Conservation (phyloP, 35 echinoderm and acorn worm genomes). For the Ophioderma brevispina region DNA sequence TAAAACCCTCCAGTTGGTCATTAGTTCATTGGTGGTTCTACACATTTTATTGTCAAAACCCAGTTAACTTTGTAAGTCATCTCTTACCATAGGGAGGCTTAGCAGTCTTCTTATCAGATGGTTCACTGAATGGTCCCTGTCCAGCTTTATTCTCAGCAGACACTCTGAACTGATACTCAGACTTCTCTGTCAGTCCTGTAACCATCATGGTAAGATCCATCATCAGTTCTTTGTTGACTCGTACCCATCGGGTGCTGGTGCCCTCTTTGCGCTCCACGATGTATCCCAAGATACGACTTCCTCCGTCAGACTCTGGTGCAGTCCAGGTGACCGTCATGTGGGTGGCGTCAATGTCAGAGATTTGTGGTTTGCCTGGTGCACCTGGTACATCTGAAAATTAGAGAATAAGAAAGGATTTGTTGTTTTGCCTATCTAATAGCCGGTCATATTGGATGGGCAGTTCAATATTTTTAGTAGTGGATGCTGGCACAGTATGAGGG, state of each 20-base stretch:
- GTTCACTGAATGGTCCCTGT: slow-evolving; percentile 45
- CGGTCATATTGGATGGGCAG: too few relatives aligned
- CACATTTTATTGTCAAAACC: too few relatives aligned
- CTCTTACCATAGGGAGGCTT: slow-evolving; percentile 59
- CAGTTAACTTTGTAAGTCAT: not conserved
- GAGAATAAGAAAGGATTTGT: slow-evolving; percentile 51
- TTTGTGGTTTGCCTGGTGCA: slow-evolving; percentile 56
- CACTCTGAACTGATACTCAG: slow-evolving; percentile 73
- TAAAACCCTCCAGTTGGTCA: too few relatives aligned
- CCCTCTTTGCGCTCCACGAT: slow-evolving; percentile 86
- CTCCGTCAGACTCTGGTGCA: slow-evolving; percentile 82
- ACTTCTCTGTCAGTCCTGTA: slow-evolving; percentile 53
- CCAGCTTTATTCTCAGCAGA: slow-evolving; percentile 67
- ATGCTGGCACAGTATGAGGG: too few relatives aligned
- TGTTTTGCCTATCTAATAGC: too few relatives aligned
- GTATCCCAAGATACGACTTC: slow-evolving; percentile 76
- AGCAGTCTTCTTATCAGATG: slow-evolving; percentile 31
- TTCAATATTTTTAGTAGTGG: too few relatives aligned
- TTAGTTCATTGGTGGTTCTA: too few relatives aligned
- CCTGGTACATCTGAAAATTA: slow-evolving; percentile 69
- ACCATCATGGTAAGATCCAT: slow-evolving; percentile 65
- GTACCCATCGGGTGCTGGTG: slow-evolving; percentile 73
- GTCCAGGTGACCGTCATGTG: slow-evolving; percentile 82
- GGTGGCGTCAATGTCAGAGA: slow-evolving; percentile 60
- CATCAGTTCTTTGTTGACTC: slow-evolving; percentile 55